These are phyloP conservation scores for Oxyruncus cristatus DNA, from an alignment of 2,113 vertebrate genomes.

Conservation along the genomic window DNA sequence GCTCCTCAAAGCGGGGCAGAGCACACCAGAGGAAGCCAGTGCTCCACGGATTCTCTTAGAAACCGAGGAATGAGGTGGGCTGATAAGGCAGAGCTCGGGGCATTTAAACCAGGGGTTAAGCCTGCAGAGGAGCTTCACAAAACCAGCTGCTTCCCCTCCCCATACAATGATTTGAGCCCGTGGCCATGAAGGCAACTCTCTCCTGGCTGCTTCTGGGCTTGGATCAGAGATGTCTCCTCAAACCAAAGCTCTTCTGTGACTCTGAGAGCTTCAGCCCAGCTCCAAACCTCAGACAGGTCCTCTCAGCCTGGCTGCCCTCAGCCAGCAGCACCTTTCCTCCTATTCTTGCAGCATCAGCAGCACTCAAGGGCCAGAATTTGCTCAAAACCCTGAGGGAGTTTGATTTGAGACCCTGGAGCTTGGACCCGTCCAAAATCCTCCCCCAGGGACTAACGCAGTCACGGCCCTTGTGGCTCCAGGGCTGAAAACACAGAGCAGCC, in stretches of 20 bases:
- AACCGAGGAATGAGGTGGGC: neutral
- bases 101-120: neutral
- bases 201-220: neutral
- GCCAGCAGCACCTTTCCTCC: neutral
- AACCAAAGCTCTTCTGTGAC: neutral
- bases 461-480: rapidly evolving
- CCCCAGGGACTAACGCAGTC: neutral
- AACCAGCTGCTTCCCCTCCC: neutral
- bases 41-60: neutral
- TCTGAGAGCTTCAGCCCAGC: neutral
- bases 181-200: rapidly evolving
- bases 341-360: neutral
- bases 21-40: neutral
- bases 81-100: neutral
- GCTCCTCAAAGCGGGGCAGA: neutral
- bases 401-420: neutral
- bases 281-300: neutral
- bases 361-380: neutral
- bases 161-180: neutral
- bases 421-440: neutral
- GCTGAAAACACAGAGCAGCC: neutral
- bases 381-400: neutral
- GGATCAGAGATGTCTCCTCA: neutral
- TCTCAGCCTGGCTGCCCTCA: neutral
- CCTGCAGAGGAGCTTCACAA: neutral